Percentiles rank a stretch among this genome's conserved stretches.
These are phyloP conservation scores for Nesoenas mayeri DNA, from an alignment of 2,113 vertebrate genomes.

Conservation along the genomic window DNA sequence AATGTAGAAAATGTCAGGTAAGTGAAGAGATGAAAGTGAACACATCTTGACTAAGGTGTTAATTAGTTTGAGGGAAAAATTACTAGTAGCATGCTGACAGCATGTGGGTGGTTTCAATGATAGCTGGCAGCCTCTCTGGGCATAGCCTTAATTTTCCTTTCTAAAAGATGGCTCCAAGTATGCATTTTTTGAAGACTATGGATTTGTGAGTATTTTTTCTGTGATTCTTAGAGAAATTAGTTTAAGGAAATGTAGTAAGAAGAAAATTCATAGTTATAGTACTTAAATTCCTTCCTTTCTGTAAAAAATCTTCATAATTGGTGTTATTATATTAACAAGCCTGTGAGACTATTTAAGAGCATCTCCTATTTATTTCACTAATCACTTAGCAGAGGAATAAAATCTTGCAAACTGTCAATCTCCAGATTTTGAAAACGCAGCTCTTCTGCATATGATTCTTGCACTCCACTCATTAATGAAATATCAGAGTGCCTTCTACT, in stretches of 20 bases:
- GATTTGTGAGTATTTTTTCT: not conserved
- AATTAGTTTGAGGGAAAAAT: constrained; percentile 6
- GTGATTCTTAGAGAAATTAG: not conserved
- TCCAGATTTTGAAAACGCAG: not conserved
- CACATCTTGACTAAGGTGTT: not conserved
- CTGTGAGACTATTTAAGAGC: not conserved
- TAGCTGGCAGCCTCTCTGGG: not conserved
- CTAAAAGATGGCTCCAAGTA: not conserved
- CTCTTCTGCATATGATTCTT: not conserved
- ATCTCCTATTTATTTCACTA: not conserved
- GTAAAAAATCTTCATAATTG: not conserved
- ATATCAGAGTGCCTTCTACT: not conserved
- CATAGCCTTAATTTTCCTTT: not conserved
- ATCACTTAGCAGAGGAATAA: not conserved
- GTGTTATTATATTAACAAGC: not conserved
- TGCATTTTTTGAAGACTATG: not conserved
- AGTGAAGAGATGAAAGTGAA: not conserved
- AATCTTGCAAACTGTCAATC: not conserved
- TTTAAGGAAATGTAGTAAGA: not conserved
- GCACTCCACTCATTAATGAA: not conserved
- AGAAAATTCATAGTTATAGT: not conserved
- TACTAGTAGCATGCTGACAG: not conserved
- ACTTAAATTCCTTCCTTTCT: not conserved
- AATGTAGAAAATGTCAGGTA: not conserved
- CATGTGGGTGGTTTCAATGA: not conserved